Evolutionary conservation across 30 jellyfish, hydroid and myxozoan species (phyloP).

Genomic region (Turritopsis dohrnii): DNA sequence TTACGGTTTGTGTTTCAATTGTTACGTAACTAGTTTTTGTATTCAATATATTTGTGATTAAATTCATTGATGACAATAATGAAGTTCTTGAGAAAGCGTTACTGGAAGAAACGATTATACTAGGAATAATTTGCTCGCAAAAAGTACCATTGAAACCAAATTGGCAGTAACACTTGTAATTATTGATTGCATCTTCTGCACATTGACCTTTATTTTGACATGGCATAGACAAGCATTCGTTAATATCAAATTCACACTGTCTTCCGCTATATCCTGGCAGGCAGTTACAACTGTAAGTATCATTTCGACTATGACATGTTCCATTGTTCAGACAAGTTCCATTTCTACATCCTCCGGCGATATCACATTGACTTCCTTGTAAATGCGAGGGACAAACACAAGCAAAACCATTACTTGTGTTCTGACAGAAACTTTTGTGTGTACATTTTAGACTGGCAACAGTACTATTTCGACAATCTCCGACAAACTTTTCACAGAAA

Average conservation of each 20-base stretch:
- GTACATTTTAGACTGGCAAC: slow-evolving; percentile 34
- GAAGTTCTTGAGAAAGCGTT: neutral
- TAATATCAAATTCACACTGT: slow-evolving; percentile 15
- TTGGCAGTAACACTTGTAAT: slow-evolving; percentile 17
- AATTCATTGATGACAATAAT: neutral
- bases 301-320: slow-evolving; percentile 13
- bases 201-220: slow-evolving; percentile 24
- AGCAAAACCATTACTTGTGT: slow-evolving; percentile 43
- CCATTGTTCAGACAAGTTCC: slow-evolving; percentile 62
- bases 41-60: neutral
- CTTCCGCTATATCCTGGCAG: slow-evolving; percentile 20
- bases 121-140: slow-evolving; percentile 5
- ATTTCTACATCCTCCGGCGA: slow-evolving; percentile 39
- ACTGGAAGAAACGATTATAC: neutral
- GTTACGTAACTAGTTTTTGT: neutral
- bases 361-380: slow-evolving; percentile 55
- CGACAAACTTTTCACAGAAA: slow-evolving; percentile 48
- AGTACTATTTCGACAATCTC: slow-evolving; percentile 71
- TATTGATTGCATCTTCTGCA: slow-evolving; percentile 24
- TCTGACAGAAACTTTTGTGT: slow-evolving; percentile 36
- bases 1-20: neutral
- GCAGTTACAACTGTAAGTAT: slow-evolving; percentile 13
- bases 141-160: slow-evolving; percentile 5
- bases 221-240: slow-evolving; percentile 21
- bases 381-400: slow-evolving; percentile 74